Evolutionary conservation across 2,797 vertebrate species (phyloP).

Genomic region (Epinephelus awoara): DNA sequence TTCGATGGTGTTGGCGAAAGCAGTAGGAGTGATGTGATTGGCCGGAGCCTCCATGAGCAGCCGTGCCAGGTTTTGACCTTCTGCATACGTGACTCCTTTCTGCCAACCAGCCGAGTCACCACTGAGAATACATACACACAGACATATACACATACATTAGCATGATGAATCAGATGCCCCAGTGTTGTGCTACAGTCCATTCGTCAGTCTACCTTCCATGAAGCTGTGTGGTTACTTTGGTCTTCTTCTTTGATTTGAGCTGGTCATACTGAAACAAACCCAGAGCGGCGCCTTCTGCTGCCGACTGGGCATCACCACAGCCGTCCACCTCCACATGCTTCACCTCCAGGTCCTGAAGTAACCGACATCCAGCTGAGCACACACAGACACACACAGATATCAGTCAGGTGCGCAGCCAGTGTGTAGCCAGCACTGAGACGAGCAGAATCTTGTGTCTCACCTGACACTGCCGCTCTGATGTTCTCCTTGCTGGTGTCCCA

Average conservation of each 20-base stretch:
- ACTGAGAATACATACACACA: conserved; percentile 72
- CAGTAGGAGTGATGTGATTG: conserved; percentile 93
- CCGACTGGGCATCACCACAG: conserved; percentile 93
- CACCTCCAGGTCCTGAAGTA: conserved; percentile 93
- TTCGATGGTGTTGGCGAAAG: conserved; percentile 91
- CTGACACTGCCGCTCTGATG: conserved; percentile 91
- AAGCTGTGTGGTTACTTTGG: conserved; percentile 84
- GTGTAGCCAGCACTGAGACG: fast-evolving
- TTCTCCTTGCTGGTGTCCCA: conserved; percentile 95
- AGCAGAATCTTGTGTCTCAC: conserved; percentile 71
- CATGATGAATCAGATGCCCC: too few relatives aligned
- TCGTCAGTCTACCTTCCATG: conserved; percentile 87
- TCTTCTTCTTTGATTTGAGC: conserved; percentile 95
- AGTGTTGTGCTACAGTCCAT: neutral
- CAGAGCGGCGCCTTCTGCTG: conserved; percentile 94
- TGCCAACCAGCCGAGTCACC: conserved; percentile 87
- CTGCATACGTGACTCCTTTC: conserved; percentile 90
- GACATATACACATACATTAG: neutral
- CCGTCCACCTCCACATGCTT: conserved; percentile 92
- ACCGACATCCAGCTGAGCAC: conserved; percentile 90
- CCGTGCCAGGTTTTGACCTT: conserved; percentile 96
- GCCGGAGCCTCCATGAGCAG: conserved; percentile 96
- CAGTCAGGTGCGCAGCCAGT: neutral
- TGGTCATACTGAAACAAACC: conserved; percentile 93
- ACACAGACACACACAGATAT: neutral